Evolutionary conservation across 2,888 invertebrate genomes (phyloP).

Genomic region (Apodemia mormo): DNA sequence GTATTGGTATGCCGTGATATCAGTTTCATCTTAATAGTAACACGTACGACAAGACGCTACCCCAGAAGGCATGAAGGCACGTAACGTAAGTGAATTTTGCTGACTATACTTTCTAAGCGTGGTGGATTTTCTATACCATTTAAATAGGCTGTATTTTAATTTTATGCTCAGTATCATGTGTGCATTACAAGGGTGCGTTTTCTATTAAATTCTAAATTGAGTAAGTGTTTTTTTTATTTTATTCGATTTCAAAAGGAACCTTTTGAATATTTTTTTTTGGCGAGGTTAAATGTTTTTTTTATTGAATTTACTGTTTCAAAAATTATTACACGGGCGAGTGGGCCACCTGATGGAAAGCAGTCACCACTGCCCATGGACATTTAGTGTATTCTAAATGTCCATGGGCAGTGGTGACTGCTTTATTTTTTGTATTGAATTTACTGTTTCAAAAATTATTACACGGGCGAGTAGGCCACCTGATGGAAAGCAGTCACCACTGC

Average conservation of each 20-base stretch:
- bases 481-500: too few relatives aligned
- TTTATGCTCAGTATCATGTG: neutral
- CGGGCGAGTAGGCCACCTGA: too few relatives aligned
- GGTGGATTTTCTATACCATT: neutral
- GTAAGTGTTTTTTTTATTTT: neutral
- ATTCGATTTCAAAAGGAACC: neutral
- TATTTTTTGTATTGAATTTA: too few relatives aligned
- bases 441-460: too few relatives aligned
- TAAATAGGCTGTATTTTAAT: conserved; percentile 7
- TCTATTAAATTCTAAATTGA: neutral
- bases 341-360: too few relatives aligned
- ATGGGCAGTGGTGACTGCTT: too few relatives aligned
- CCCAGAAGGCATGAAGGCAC: neutral
- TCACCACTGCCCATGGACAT: too few relatives aligned
- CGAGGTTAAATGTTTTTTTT: too few relatives aligned
- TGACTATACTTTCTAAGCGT: neutral
- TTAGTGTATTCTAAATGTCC: too few relatives aligned
- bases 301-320: too few relatives aligned
- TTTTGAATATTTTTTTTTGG: too few relatives aligned
- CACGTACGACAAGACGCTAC: conserved; percentile 3
- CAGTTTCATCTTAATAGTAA: neutral
- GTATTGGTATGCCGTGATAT: conserved; percentile 10
- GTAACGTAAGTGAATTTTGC: conserved; percentile 5
- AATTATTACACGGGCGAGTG: too few relatives aligned
- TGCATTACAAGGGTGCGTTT: neutral